Percentiles rank a stretch among this genome's conserved stretches.
These are phyloP conservation scores for Proteles cristata DNA, from an alignment of 2,113 vertebrate species.

Conservation along the genomic window DNA sequence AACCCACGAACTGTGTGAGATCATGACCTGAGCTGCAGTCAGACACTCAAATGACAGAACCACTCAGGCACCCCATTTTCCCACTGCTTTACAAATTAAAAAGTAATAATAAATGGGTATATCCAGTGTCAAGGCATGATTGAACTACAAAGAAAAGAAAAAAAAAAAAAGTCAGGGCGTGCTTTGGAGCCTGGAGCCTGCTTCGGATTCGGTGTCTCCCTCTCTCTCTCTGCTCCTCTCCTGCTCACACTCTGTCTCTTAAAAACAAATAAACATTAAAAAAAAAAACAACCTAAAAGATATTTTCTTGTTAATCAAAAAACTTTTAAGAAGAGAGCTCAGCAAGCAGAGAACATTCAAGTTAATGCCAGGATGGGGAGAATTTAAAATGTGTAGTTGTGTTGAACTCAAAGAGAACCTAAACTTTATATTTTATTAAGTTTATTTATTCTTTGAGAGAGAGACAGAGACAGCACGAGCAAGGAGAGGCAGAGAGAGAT, in stretches of 20 bases:
- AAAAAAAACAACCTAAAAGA: not conserved
- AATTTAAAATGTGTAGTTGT: not conserved
- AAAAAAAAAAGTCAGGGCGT: not conserved
- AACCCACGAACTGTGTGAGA: no score
- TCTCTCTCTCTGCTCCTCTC: no score
- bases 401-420: not conserved
- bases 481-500: no score
- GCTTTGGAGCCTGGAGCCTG: no score
- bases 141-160: not conserved
- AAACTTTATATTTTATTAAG: no score
- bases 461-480: no score
- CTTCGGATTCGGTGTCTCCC: no score
- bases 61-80: not conserved
- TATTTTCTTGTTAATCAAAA: not conserved
- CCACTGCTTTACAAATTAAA: constrained; percentile 71
- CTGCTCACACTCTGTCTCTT: no score
- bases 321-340: not conserved
- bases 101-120: constrained; percentile 53
- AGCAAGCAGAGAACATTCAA: not conserved
- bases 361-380: not conserved
- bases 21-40: no score
- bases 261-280: no score
- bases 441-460: no score
- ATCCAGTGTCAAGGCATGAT: not conserved
- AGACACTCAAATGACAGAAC: no score